Evolutionary conservation across 2,888 invertebrate genomes (phyloP), one percentile per base, ranked within the genome.

Genomic region (Syritta pipiens): DNA sequence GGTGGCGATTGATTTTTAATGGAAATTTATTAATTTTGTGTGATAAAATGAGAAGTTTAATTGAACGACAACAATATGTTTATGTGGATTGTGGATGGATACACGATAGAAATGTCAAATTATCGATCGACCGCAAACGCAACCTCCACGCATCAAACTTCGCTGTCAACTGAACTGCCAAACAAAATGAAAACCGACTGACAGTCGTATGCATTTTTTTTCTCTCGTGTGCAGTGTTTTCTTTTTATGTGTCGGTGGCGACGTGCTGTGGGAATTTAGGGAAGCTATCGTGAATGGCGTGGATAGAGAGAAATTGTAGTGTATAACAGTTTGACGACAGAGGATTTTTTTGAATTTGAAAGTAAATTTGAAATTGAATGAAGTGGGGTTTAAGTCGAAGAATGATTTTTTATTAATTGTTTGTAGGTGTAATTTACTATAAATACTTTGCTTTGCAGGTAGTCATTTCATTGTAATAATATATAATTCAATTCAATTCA

Each of bases 81-180:
- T 79, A 68, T 72, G 26, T 53, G n/a, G 40, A 19, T 42, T 22
- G 10, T 28, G 30, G 49, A 60, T 71, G 32, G 17, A 57, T 24
- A 26, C 67, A 44, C 62, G 63, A 62, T 63, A 71, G 53, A 81
- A 82, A 71, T 81, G 82, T 82, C 82, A 81, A 81, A 82, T 55
- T 65, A 76, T 62, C 51, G 67, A 65, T 63, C 62, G 60, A 82
- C 81, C 82, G 71, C 79, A 53, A 30, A 72, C 71, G 77, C 83
- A 82, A 79, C 83, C 82, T 74, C 26, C 81, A 68, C 82, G 82
- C 81, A 82, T 81, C 82, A 79, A 82, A 82, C 74, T 71, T 83
- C 81, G 65, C 82, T 84, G 83, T 83, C 83, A 84, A 83, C 83
- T 83, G 77, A 83, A 76, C n/a, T 82, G 81, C 75, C 79, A 82